These are phyloP conservation scores for Pica pica DNA, from an alignment of 2,113 vertebrate genomes.

Conservation along the genomic window DNA sequence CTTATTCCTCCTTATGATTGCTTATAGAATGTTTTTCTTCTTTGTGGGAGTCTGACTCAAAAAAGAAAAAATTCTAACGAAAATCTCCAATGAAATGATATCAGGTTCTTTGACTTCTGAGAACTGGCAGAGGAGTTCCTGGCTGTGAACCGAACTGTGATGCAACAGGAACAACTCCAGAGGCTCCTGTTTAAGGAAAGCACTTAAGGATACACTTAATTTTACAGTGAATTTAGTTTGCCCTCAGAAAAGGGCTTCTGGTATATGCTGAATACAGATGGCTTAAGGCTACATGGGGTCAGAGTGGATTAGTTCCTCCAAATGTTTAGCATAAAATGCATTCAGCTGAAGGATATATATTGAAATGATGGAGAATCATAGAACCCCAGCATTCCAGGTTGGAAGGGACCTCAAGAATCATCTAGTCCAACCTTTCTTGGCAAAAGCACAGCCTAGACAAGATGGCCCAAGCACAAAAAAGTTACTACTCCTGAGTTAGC, in stretches of 20 bases:
- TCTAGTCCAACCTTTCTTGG: background rate
- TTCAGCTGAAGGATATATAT: background rate
- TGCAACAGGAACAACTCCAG: background rate
- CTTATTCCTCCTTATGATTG: background rate
- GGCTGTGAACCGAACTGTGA: background rate
- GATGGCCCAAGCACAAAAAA: background rate
- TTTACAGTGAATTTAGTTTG: background rate
- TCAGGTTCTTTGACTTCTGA: background rate
- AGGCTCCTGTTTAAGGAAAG: background rate
- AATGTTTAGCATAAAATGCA: fast-evolving
- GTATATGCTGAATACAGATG: fast-evolving
- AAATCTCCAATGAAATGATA: background rate
- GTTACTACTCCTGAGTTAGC: background rate
- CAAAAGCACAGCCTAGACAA: background rate
- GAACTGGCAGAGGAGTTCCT: background rate
- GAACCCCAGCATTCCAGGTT: background rate
- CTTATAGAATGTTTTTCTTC: background rate
- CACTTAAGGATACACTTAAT: background rate
- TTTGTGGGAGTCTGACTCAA: background rate
- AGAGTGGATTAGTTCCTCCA: background rate
- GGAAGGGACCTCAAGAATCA: background rate
- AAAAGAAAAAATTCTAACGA: background rate
- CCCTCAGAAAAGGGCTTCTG: background rate
- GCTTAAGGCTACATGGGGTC: no score
- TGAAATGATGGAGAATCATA: background rate